Evolutionary conservation across 2,888 invertebrate species (phyloP).

Genomic region (Reticulitermes lucifugus): DNA sequence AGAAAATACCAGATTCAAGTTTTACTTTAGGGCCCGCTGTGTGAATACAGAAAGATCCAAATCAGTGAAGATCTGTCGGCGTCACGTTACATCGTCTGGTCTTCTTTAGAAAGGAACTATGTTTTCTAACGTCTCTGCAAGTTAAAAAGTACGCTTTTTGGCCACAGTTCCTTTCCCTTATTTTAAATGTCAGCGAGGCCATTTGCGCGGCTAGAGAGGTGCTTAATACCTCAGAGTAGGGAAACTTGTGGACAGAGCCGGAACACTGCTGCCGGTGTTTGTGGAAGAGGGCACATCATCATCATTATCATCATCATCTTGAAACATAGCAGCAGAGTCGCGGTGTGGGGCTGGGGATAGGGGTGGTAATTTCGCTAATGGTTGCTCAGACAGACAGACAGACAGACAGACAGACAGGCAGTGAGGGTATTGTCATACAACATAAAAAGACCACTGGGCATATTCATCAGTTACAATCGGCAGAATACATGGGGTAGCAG

Average conservation of each 20-base stretch:
- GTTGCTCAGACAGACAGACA: background rate
- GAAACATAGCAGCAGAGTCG: background rate
- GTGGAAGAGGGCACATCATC: background rate
- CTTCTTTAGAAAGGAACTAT: no score
- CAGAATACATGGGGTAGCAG: background rate
- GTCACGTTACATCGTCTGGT: no score
- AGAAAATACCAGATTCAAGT: no score
- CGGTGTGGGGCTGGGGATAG: background rate
- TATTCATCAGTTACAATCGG: background rate
- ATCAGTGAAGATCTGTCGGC: no score
- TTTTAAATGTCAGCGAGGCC: background rate
- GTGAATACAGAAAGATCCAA: no score
- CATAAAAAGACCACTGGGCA: background rate
- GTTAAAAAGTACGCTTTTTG: no score
- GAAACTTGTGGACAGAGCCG: background rate
- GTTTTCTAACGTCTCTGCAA: no score
- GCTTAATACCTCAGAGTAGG: background rate
- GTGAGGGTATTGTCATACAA: background rate
- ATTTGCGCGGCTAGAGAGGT: background rate
- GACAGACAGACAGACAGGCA: background rate
- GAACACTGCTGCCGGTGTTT: background rate
- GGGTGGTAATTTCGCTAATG: slow-evolving; percentile 13
- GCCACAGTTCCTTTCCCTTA: no score
- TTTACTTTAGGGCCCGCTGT: no score
- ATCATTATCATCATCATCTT: background rate